phyloP scores from a whole-genome alignment of 1,140 invertebrate species.

The Orchesella cincta region DNA sequence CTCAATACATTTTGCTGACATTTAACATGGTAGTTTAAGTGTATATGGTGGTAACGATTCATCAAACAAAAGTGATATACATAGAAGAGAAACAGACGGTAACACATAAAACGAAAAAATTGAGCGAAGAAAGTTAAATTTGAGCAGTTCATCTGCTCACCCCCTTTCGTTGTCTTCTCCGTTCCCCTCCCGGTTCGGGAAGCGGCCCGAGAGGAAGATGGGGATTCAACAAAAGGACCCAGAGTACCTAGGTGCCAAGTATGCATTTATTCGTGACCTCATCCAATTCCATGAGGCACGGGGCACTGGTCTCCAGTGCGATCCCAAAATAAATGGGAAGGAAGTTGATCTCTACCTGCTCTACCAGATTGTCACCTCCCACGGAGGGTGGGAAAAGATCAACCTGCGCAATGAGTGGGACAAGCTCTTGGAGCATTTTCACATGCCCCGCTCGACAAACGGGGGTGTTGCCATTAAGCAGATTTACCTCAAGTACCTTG shows the following conservation, averaged over 20 bases:
- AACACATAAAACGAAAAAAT: no score
- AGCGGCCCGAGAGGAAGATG: not conserved
- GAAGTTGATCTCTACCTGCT: constrained; percentile 88
- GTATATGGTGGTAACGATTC: no score
- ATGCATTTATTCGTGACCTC: constrained; percentile 75
- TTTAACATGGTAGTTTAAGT: no score
- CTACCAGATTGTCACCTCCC: constrained; percentile 83
- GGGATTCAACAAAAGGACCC: constrained; percentile 33
- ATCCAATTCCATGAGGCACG: constrained; percentile 79
- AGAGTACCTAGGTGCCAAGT: constrained; percentile 40
- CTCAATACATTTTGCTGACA: no score
- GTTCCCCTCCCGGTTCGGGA: no score
- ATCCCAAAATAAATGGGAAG: constrained; percentile 80
- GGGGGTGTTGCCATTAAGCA: constrained; percentile 81
- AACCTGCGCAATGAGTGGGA: constrained; percentile 84
- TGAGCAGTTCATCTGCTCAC: no score
- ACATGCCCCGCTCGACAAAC: constrained; percentile 76
- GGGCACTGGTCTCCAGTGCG: constrained; percentile 75
- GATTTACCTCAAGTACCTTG: constrained; percentile 83
- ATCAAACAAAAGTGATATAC: no score
- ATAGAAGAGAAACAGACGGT: no score
- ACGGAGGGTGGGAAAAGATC: constrained; percentile 90
- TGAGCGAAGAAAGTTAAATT: no score
- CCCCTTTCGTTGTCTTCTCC: no score
- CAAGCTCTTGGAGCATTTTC: constrained; percentile 72